Conservation (phyloP, 2,888 invertebrate genomes). For the Alloplasta piceator region DNA sequence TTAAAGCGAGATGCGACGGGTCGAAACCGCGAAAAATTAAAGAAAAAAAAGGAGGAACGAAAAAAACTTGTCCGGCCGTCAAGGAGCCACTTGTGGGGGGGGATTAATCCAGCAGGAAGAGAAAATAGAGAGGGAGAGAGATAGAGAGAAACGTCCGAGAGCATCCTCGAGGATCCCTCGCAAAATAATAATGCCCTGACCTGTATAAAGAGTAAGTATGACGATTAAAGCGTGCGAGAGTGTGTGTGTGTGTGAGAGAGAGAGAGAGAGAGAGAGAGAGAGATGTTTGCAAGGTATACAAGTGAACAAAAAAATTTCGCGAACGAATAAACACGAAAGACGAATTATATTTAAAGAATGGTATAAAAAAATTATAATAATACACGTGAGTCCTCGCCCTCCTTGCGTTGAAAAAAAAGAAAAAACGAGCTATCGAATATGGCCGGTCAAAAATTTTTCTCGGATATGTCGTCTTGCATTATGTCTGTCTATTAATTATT, state of each 20-base stretch:
- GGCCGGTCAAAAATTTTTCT: constrained; percentile 50
- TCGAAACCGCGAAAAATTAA: neutral
- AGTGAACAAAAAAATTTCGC: constrained; percentile 61
- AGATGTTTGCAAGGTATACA: constrained; percentile 60
- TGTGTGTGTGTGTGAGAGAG: no score
- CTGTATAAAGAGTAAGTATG: constrained; percentile 82
- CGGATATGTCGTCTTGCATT: constrained; percentile 48
- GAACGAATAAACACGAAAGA: constrained; percentile 61
- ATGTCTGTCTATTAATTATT: constrained; percentile 37
- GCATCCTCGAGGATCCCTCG: constrained; percentile 71
- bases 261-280: constrained; percentile 32
- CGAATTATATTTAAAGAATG: constrained; percentile 66
- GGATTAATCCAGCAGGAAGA: constrained; percentile 48
- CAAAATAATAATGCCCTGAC: constrained; percentile 74
- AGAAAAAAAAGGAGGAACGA: constrained; percentile 61
- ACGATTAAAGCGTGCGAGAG: constrained; percentile 47
- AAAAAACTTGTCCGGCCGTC: constrained; percentile 44
- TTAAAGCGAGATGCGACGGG: constrained; percentile 17
- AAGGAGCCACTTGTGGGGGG: constrained; percentile 44
- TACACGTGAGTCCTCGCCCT: constrained; percentile 43
- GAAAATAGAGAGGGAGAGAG: constrained; percentile 29
- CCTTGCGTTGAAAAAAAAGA: constrained; percentile 20
- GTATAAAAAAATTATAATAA: constrained; percentile 67
- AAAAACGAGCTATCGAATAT: constrained; percentile 40
- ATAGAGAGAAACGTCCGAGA: constrained; percentile 60